Conservation (phyloP, 2,888 invertebrate genomes). For the Hydropsyche betteni region DNA sequence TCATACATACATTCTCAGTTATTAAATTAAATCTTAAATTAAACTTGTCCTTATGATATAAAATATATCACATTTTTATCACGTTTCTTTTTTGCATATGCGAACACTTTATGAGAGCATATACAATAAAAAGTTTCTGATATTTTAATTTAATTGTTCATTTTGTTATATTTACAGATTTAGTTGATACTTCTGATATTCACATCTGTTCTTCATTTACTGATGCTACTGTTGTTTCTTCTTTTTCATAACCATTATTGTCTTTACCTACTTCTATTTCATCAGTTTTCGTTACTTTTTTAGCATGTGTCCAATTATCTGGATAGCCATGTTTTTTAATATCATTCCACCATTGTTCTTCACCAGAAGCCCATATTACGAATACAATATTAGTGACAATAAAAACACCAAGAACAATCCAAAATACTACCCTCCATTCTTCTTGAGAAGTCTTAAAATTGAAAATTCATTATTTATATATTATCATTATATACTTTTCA, state of each 20-base stretch:
- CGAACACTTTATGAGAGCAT: conserved; percentile 45
- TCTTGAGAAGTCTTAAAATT: conserved; percentile 67
- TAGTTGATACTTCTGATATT: conserved; percentile 55
- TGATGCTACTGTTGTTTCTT: conserved; percentile 47
- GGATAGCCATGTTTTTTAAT: conserved; percentile 64
- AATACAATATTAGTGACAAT: conserved; percentile 74
- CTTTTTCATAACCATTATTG: conserved; percentile 1
- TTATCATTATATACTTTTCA: background rate
- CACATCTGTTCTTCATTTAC: conserved; percentile 56
- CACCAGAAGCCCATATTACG: conserved; percentile 75
- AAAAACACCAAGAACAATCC: conserved; percentile 78
- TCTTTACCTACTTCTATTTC: conserved; percentile 5
- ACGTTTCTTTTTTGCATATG: conserved; percentile 53
- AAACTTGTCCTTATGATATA: conserved; percentile 3
- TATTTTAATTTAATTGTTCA: conserved; percentile 51
- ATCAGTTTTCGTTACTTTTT: background rate
- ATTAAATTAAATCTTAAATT: background rate
- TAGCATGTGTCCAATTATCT: conserved; percentile 57
- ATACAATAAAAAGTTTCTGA: conserved; percentile 53
- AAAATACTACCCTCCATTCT: conserved; percentile 83
- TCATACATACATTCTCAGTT: background rate
- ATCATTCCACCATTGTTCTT: conserved; percentile 81
- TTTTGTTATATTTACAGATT: too few species aligned
- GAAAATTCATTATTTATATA: conserved; percentile 35
- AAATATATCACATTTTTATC: conserved; percentile 30